phyloP scores from a whole-genome alignment of 2,113 vertebrate genomes.

The Solea senegalensis region DNA sequence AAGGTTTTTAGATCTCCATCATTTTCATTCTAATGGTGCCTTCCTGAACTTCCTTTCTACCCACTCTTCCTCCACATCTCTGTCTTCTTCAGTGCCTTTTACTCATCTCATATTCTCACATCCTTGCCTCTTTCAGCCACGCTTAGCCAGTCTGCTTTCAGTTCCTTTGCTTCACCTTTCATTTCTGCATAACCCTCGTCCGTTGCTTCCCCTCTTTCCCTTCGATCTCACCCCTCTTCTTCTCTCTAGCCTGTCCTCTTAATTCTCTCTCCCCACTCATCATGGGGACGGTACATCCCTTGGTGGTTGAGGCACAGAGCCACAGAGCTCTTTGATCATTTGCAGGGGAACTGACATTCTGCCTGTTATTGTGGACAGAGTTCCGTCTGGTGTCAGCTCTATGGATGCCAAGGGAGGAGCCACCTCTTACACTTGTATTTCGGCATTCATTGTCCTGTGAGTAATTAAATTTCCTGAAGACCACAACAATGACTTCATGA shows the following conservation, averaged over 20 bases:
- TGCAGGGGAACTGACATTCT: constrained; percentile 48
- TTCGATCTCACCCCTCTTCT: constrained; percentile 59
- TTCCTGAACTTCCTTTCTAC: constrained; percentile 38
- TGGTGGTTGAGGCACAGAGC: constrained; percentile 63
- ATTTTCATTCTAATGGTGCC: constrained; percentile 61
- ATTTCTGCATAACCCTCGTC: constrained; percentile 54
- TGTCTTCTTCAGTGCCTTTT: constrained; percentile 31
- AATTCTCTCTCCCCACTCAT: constrained; percentile 65
- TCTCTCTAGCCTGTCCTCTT: constrained; percentile 52
- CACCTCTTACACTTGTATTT: constrained; percentile 4
- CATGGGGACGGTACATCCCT: constrained; percentile 72
- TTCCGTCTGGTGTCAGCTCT: constrained; percentile 57
- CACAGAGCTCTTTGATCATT: constrained; percentile 74
- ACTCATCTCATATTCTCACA: constrained; percentile 58
- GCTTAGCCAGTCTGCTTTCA: constrained; percentile 65
- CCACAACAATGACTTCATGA: constrained; percentile 30
- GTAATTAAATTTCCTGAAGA: constrained; percentile 50
- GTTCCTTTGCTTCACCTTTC: constrained; percentile 43
- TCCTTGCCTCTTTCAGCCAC: constrained; percentile 58
- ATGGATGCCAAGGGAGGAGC: constrained; percentile 39
- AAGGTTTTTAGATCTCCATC: constrained; percentile 62
- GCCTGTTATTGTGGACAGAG: constrained; percentile 63
- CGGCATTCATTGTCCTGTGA: constrained; percentile 20
- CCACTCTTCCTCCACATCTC: constrained; percentile 49
- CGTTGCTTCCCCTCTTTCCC: constrained; percentile 52